A percentile compares a stretch with the other conserved stretches of the same genome.
These are phyloP conservation scores for Blera fallax DNA, from an alignment of 2,888 invertebrate species.

Conservation along the genomic window DNA sequence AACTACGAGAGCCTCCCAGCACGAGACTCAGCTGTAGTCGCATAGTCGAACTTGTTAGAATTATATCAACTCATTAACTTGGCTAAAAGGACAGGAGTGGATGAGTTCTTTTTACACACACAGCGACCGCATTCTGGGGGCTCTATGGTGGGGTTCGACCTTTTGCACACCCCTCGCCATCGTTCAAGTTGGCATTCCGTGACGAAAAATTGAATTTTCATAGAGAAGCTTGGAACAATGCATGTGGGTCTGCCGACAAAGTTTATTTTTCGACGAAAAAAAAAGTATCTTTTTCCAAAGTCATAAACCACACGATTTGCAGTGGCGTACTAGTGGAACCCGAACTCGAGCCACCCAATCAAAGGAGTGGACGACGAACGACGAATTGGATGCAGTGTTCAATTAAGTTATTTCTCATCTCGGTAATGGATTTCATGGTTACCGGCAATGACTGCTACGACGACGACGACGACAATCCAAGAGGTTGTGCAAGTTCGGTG, in stretches of 20 bases:
- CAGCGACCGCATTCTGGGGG: conserved; percentile 53
- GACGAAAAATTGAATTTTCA: conserved; percentile 62
- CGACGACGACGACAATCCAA: background rate
- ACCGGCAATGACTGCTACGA: conserved; percentile 12
- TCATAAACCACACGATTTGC: conserved; percentile 60
- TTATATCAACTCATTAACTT: conserved; percentile 69
- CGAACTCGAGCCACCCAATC: conserved; percentile 26
- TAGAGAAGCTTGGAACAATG: conserved; percentile 11
- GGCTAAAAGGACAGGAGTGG: conserved; percentile 8
- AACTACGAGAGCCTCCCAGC: background rate
- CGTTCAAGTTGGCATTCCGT: conserved; percentile 57
- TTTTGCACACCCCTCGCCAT: conserved; percentile 40
- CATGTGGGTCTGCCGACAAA: conserved; percentile 34
- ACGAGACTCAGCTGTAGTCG: background rate
- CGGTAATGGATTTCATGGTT: conserved; percentile 62
- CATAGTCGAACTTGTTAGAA: conserved; percentile 56
- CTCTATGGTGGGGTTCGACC: conserved; percentile 34
- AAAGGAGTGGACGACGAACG: conserved; percentile 43
- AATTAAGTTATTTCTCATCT: conserved; percentile 68
- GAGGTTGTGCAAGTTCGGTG: conserved; percentile 38
- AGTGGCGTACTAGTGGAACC: background rate
- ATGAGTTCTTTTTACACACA: conserved; percentile 15
- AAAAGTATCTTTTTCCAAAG: conserved; percentile 20
- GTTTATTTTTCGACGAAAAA: conserved; percentile 1
- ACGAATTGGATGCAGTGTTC: conserved; percentile 61